Evolutionary conservation across 2,888 invertebrate species (phyloP).

Genomic region (Ornithoptera priamus): DNA sequence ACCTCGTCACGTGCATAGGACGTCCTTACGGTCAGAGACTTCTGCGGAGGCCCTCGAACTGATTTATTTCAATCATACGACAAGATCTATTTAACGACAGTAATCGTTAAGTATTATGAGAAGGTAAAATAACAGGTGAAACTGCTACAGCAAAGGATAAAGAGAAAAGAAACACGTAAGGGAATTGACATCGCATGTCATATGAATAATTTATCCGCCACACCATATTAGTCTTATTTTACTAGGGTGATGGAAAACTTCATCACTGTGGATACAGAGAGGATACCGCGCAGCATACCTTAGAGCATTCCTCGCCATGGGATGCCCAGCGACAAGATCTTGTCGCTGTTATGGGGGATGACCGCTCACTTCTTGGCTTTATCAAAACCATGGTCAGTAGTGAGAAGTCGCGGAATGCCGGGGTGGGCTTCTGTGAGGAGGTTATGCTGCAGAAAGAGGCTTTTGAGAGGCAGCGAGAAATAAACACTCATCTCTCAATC

Average conservation of each 20-base stretch:
- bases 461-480: no score
- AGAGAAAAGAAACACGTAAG: constrained; percentile 19
- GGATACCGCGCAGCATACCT: no score
- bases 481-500: no score
- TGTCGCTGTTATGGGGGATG: no score
- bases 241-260: neutral
- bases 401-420: no score
- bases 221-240: neutral
- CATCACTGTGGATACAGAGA: neutral
- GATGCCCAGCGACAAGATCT: no score
- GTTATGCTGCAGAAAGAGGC: no score
- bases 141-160: constrained; percentile 21
- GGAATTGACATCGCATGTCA: constrained; percentile 5
- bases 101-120: constrained; percentile 21
- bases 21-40: constrained; percentile 61
- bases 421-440: no score
- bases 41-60: constrained; percentile 53
- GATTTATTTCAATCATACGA: constrained; percentile 44
- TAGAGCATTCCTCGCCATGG: no score
- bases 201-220: constrained; percentile 15
- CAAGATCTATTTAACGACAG: constrained; percentile 34
- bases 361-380: no score
- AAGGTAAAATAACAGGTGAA: constrained; percentile 17
- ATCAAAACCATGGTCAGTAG: no score
- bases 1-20: constrained; percentile 73